Percentiles rank a stretch among this genome's conserved stretches.
phyloP scores from a whole-genome alignment of 2,113 vertebrate genomes.

The Pterophyllum scalare region DNA sequence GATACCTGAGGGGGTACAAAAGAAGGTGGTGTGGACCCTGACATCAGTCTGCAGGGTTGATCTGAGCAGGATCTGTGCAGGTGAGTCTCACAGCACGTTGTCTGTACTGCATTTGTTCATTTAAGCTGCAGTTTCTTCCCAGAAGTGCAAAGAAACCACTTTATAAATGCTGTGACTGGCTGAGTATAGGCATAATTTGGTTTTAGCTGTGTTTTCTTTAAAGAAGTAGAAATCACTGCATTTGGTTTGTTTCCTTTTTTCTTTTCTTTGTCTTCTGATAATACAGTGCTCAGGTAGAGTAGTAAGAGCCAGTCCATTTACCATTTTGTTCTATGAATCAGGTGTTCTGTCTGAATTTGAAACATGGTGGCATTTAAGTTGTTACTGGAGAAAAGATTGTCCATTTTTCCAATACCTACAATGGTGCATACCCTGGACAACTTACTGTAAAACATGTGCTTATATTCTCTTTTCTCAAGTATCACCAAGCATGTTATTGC shows the following conservation, averaged over 20 bases:
- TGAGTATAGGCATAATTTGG: neutral
- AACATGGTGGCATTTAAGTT: no score
- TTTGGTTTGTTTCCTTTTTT: neutral
- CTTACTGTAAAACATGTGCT: neutral
- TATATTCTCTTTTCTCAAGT: neutral
- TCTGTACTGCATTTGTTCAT: neutral
- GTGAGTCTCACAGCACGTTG: constrained; percentile 29
- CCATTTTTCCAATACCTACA: no score
- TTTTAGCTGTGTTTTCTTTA: neutral
- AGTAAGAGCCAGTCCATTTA: no score
- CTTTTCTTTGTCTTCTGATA: neutral
- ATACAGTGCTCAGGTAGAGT: no score
- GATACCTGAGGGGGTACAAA: constrained; percentile 58
- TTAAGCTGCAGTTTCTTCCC: neutral
- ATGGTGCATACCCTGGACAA: neutral
- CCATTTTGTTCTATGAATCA: no score
- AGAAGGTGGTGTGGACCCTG: neutral
- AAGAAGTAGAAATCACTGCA: neutral
- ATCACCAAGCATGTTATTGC: no score
- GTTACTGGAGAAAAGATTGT: no score
- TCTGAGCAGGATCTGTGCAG: constrained; percentile 32
- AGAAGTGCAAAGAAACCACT: neutral
- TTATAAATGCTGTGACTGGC: neutral
- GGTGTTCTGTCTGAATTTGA: no score
- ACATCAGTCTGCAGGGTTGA: constrained; percentile 30